phyloP scores from a whole-genome alignment of 2,113 vertebrate species.

The Noctilio leporinus region DNA sequence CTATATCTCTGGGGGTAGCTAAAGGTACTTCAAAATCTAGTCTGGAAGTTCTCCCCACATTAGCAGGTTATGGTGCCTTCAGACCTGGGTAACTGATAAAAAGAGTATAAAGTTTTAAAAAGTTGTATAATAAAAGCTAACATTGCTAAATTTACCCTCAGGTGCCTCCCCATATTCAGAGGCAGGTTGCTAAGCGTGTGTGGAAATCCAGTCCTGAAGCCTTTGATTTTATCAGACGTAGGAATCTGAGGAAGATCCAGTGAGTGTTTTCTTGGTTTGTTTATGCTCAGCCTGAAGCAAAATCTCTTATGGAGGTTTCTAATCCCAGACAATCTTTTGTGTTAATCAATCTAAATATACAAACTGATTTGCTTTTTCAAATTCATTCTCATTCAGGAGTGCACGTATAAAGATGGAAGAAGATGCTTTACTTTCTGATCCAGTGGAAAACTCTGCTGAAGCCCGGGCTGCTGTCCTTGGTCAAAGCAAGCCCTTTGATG shows the following conservation, averaged over 20 bases:
- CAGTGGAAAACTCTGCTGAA: conserved; percentile 64
- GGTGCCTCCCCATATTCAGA: conserved; percentile 89
- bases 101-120: not conserved
- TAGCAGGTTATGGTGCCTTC: not conserved
- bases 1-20: not conserved
- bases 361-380: conserved; percentile 9
- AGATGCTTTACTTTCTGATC: conserved; percentile 67
- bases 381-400: conserved; percentile 50
- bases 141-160: conserved; percentile 66
- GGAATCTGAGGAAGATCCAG: conserved; percentile 68
- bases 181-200: conserved; percentile 88
- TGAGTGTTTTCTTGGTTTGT: conserved; percentile 53
- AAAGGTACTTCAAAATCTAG: not conserved
- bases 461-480: conserved; percentile 53
- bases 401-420: conserved; percentile 69
- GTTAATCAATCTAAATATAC: not conserved
- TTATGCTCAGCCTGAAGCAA: not conserved
- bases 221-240: conserved; percentile 90
- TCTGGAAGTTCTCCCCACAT: not conserved
- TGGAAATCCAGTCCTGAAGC: conserved; percentile 92
- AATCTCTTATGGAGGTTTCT: not conserved
- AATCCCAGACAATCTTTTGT: not conserved
- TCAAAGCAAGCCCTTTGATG: conserved; percentile 55
- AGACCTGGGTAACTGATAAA: not conserved
- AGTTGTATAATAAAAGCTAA: not conserved